These are phyloP conservation scores for Phenganax subtilis DNA, from an alignment of 92 coral and sea anemone genomes.

Conservation along the genomic window DNA sequence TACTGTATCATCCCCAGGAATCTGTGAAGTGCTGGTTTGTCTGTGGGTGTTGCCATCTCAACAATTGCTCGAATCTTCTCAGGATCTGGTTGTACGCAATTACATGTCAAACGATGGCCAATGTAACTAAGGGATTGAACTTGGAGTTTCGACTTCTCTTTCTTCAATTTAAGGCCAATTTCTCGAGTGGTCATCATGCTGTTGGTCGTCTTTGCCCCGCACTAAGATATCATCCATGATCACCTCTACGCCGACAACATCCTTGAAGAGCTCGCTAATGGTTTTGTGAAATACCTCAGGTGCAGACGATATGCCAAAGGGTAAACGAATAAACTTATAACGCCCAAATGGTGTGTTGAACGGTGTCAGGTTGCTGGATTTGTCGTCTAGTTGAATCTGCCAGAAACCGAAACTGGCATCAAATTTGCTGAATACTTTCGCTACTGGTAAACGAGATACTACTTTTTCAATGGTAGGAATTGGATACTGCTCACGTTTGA, in stretches of 20 bases:
- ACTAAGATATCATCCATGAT: too few relatives aligned
- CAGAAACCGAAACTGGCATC: conserved; percentile 15
- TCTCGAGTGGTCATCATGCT: conserved; percentile 56
- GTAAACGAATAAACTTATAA: too few relatives aligned
- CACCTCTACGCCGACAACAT: too few relatives aligned
- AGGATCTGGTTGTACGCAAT: conserved; percentile 45
- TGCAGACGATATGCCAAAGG: conserved; percentile 18
- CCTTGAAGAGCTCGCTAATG: too few relatives aligned
- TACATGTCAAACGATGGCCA: conserved; percentile 45
- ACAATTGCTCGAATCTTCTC: too few relatives aligned
- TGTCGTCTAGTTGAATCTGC: neutral
- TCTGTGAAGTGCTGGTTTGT: conserved; percentile 36
- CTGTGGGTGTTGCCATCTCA: neutral
- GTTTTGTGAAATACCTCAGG: conserved; percentile 3
- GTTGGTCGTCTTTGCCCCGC: conserved; percentile 3
- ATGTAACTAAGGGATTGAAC: conserved; percentile 23
- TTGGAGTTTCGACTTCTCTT: conserved; percentile 52
- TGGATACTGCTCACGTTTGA: conserved; percentile 26
- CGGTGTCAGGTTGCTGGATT: too few relatives aligned
- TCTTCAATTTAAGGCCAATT: conserved; percentile 47
- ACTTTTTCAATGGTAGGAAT: conserved; percentile 16
- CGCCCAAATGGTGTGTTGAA: too few relatives aligned
- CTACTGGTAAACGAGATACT: conserved; percentile 5
- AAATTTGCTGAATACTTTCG: conserved; percentile 15
- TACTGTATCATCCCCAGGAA: conserved; percentile 56